Evolutionary conservation across 2,113 vertebrate genomes (phyloP).

Genomic region (Symphodus melops): DNA sequence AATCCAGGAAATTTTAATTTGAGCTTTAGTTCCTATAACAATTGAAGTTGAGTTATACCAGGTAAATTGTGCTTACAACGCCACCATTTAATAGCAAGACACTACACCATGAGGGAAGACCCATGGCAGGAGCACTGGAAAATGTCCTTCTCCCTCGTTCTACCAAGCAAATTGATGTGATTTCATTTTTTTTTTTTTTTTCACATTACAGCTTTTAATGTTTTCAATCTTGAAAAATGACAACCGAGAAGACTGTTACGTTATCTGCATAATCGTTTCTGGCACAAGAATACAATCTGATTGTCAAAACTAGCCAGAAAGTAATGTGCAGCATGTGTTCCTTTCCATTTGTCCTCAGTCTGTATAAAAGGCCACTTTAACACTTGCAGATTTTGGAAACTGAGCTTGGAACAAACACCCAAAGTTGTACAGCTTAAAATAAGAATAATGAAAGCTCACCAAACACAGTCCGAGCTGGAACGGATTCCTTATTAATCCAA

Average conservation of each 20-base stretch:
- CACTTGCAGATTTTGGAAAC: not conserved
- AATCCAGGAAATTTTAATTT: constrained; percentile 14
- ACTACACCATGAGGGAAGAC: not conserved
- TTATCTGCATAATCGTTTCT: constrained; percentile 12
- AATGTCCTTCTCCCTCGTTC: not conserved
- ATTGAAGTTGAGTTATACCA: not conserved
- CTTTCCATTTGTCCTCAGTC: not conserved
- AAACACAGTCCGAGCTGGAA: constrained; percentile 96
- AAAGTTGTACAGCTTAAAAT: not conserved
- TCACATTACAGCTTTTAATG: not conserved
- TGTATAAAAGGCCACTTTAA: not conserved
- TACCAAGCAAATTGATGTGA: not conserved
- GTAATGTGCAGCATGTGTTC: not conserved
- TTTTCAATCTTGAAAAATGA: constrained; percentile 27
- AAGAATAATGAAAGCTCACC: constrained; percentile 82
- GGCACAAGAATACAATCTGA: not conserved
- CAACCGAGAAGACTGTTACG: not conserved
- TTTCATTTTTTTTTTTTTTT: not conserved
- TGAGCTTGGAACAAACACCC: not conserved
- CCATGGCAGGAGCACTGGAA: not conserved
- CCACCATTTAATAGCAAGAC: no score
- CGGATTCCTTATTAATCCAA: constrained; percentile 98
- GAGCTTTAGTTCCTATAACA: constrained; percentile 12
- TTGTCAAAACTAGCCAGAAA: not conserved
- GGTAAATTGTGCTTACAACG: not conserved